Percentiles rank a stretch among this genome's conserved stretches.
Evolutionary conservation across 2,888 invertebrate genomes (phyloP).

Genomic region (Lasioglossum pauxillum): DNA sequence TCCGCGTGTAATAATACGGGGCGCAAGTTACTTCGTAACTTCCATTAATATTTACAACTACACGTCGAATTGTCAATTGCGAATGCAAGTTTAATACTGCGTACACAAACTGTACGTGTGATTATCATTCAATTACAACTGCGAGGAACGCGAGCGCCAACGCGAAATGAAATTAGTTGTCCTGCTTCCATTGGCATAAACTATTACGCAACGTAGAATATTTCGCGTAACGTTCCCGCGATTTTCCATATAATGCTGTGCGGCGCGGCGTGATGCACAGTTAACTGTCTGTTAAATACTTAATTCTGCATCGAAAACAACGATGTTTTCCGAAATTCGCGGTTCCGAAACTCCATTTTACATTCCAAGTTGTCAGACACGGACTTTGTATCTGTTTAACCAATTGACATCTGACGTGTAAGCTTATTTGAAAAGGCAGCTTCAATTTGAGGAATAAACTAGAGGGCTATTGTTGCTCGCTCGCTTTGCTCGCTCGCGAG

Average conservation of each 20-base stretch:
- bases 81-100: slow-evolving; percentile 11
- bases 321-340: slow-evolving; percentile 30
- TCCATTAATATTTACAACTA: neutral
- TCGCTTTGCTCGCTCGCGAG: too few relatives aligned
- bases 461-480: too few relatives aligned
- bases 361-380: slow-evolving; percentile 12
- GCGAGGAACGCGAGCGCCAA: neutral
- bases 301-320: slow-evolving; percentile 1
- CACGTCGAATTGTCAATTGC: neutral
- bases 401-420: neutral
- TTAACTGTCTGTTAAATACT: slow-evolving; percentile 20
- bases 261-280: neutral
- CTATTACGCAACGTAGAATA: neutral
- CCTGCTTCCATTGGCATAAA: neutral
- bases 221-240: neutral
- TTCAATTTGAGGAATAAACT: neutral
- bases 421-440: neutral
- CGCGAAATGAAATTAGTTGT: slow-evolving; percentile 2
- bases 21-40: neutral
- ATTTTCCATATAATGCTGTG: neutral
- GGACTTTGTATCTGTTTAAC: neutral
- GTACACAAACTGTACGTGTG: neutral
- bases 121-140: neutral
- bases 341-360: slow-evolving; percentile 27
- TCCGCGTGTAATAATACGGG: neutral